Conservation (phyloP, 2,888 invertebrate genomes). For the Oconnorella tubifera region DNA sequence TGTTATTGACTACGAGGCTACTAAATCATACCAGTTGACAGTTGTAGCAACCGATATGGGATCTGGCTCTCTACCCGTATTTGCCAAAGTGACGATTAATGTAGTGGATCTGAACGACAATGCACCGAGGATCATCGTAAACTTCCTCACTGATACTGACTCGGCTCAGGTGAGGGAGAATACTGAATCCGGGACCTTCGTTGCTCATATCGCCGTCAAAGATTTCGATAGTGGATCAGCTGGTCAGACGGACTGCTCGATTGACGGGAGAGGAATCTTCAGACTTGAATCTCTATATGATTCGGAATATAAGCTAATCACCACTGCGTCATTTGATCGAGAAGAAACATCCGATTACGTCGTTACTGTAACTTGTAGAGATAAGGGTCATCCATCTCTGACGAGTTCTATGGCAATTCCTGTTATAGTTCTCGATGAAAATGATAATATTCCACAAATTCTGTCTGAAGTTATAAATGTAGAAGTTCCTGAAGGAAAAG, state of each 20-base stretch:
- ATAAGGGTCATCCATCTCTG: constrained; percentile 19
- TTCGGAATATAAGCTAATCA: constrained; percentile 19
- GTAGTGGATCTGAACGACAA: constrained; percentile 77
- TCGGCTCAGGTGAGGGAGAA: constrained; percentile 22
- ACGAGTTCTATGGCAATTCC: constrained; percentile 26
- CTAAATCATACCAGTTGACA: constrained; percentile 25
- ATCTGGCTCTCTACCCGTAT: constrained; percentile 16
- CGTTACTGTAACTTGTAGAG: constrained; percentile 21
- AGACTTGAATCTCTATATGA: constrained; percentile 62
- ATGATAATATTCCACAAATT: constrained; percentile 30
- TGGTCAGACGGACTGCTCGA: constrained; percentile 15
- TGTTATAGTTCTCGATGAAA: constrained; percentile 29
- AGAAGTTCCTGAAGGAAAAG: constrained; percentile 24
- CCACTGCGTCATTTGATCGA: constrained; percentile 20
- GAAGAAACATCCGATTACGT: constrained; percentile 12
- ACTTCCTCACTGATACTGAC: constrained; percentile 23
- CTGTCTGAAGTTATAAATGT: constrained; percentile 9
- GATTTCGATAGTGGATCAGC: constrained; percentile 21
- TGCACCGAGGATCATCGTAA: constrained; percentile 74
- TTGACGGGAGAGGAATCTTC: constrained; percentile 15
- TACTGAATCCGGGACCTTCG: constrained; percentile 15
- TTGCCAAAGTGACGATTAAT: constrained; percentile 60
- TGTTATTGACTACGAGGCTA: constrained; percentile 31
- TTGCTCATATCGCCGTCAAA: constrained; percentile 22
- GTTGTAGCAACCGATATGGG: constrained; percentile 31